A percentile compares a stretch with the other conserved stretches of the same genome.
These are phyloP conservation scores for Eueides isabella DNA, from an alignment of 1,140 invertebrate genomes.

Conservation along the genomic window DNA sequence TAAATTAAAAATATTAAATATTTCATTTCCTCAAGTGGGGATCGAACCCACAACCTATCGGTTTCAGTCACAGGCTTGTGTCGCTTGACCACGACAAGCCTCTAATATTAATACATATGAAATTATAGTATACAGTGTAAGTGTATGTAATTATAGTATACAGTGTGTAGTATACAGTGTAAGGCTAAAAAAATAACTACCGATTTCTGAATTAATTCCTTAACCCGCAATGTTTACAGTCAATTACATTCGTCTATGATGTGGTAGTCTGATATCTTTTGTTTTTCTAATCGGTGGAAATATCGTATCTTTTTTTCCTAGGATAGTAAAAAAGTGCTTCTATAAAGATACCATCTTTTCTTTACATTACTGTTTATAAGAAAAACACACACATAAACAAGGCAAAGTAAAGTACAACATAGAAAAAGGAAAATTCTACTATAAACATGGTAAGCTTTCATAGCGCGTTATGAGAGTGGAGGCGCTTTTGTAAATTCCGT, in stretches of 20 bases:
- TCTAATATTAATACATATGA: background rate
- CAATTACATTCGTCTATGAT: background rate
- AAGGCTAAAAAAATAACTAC: too few relatives aligned
- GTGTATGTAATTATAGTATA: too few relatives aligned
- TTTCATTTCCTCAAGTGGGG: too few relatives aligned
- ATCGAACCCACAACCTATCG: too few relatives aligned
- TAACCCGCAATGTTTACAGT: background rate
- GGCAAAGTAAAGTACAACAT: background rate
- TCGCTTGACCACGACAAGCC: too few relatives aligned
- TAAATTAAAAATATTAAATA: too few relatives aligned
- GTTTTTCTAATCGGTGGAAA: background rate
- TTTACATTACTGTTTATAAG: background rate
- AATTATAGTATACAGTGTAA: too few relatives aligned
- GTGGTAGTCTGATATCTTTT: background rate
- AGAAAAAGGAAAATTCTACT: background rate
- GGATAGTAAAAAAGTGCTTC: too few relatives aligned
- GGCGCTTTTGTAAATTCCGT: background rate
- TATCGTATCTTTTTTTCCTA: too few relatives aligned
- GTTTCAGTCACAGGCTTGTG: too few relatives aligned
- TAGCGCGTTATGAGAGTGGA: constrained; percentile 2
- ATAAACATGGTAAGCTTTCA: background rate
- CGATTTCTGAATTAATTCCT: background rate
- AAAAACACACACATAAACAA: background rate
- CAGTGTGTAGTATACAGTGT: too few relatives aligned
- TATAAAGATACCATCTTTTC: background rate